These are phyloP conservation scores for Halocynthia aurantium DNA, from an alignment of 23 tunicate genomes.

Conservation along the genomic window DNA sequence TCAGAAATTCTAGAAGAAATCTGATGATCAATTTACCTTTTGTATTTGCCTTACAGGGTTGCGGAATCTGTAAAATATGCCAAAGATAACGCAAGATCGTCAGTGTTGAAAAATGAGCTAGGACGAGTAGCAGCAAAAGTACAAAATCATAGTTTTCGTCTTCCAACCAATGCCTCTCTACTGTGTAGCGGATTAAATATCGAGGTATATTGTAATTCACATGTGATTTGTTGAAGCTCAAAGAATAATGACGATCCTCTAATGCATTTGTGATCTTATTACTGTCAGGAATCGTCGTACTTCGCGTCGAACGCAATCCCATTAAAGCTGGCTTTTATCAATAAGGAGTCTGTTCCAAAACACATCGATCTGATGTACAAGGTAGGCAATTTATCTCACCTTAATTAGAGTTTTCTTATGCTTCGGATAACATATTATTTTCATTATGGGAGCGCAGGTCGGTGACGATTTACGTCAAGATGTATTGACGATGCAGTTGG, in stretches of 20 bases:
- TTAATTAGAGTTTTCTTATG: not conserved
- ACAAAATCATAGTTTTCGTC: conserved; percentile 37
- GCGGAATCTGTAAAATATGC: conserved; percentile 80
- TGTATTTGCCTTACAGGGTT: no score
- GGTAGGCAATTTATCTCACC: conserved; percentile 18
- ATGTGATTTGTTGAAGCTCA: not conserved
- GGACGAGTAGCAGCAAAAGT: conserved; percentile 30
- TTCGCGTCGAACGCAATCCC: conserved; percentile 92
- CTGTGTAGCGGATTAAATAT: conserved; percentile 55
- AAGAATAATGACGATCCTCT: not conserved
- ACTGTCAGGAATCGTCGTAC: conserved; percentile 65
- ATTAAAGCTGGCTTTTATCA: conserved; percentile 43
- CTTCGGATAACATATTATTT: not conserved
- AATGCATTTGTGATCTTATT: not conserved
- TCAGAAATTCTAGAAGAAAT: no score
- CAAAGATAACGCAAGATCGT: conserved; percentile 45
- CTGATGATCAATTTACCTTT: no score
- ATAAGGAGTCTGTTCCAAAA: conserved; percentile 17
- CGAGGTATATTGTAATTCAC: conserved; percentile 30
- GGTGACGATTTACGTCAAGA: conserved; percentile 93
- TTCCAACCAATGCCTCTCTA: conserved; percentile 74
- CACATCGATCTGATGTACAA: conserved; percentile 80
- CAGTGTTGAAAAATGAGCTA: conserved; percentile 38
- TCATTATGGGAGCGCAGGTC: conserved; percentile 34
- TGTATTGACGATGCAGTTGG: conserved; percentile 90